Percentiles rank a stretch among this genome's conserved stretches.
Conservation (phyloP, 2,888 invertebrate genomes). For the Conchocele bisecta region DNA sequence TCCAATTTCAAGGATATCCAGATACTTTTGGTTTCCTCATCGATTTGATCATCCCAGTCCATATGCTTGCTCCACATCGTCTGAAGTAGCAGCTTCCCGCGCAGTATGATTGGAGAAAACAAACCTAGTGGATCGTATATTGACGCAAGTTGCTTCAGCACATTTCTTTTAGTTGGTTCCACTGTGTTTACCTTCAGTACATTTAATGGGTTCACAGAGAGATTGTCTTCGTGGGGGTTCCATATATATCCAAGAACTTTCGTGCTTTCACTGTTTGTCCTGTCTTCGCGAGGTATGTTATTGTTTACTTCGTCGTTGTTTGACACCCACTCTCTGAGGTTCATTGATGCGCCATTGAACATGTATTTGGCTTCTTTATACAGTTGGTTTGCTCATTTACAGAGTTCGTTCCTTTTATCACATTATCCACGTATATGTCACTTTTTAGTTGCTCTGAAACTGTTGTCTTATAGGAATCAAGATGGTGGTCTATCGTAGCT, state of each 20-base stretch:
- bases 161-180: conserved; percentile 1
- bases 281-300: not conserved
- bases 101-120: too few species aligned
- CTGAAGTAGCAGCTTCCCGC: too few species aligned
- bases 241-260: conserved; percentile 10
- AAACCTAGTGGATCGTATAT: conserved; percentile 4
- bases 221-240: not conserved
- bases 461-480: not conserved
- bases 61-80: too few species aligned
- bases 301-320: conserved; percentile 3
- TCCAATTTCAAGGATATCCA: too few species aligned
- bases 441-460: not conserved
- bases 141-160: not conserved
- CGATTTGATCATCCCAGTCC: too few species aligned
- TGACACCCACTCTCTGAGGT: conserved; percentile 13
- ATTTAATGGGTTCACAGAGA: not conserved
- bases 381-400: not conserved
- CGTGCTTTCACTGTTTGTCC: not conserved
- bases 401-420: conserved; percentile 20
- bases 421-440: conserved; percentile 34
- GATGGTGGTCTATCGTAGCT: conserved; percentile 8
- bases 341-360: conserved; percentile 16
- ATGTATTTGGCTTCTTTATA: conserved; percentile 15
- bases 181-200: not conserved
- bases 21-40: too few species aligned